These are phyloP conservation scores for Anolis sagrei DNA, from an alignment of 2,113 vertebrate species.

Conservation along the genomic window DNA sequence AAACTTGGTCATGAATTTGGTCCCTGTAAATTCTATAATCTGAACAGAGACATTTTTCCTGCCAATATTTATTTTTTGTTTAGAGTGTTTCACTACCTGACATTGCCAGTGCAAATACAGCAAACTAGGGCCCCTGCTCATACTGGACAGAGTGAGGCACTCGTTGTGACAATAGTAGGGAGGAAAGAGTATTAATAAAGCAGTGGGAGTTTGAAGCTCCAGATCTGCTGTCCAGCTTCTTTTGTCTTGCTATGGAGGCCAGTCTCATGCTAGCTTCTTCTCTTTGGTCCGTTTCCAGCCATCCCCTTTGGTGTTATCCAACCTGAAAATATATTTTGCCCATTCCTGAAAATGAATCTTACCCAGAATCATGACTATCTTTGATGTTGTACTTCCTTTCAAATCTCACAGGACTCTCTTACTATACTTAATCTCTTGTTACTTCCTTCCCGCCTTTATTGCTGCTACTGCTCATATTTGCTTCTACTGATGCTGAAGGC, in stretches of 20 bases:
- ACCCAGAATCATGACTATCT: not conserved
- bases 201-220: not conserved
- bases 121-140: not conserved
- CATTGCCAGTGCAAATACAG: not conserved
- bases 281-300: not conserved
- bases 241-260: not conserved
- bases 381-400: not conserved
- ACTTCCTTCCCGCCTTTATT: not conserved
- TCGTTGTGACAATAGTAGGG: too few relatives aligned
- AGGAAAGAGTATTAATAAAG: not conserved
- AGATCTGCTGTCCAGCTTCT: not conserved
- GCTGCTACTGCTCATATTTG: not conserved
- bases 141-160: too few relatives aligned
- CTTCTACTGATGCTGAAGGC: not conserved
- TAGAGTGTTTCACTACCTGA: too few relatives aligned
- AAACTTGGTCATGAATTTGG: not conserved
- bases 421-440: not conserved
- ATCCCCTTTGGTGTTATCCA: not conserved
- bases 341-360: not conserved
- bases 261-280: not conserved
- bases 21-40: not conserved
- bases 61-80: not conserved
- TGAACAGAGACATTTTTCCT: not conserved
- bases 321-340: not conserved
- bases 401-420: not conserved